These are phyloP conservation scores for Neogobius melanostomus DNA, from an alignment of 2,113 vertebrate genomes.

Conservation along the genomic window DNA sequence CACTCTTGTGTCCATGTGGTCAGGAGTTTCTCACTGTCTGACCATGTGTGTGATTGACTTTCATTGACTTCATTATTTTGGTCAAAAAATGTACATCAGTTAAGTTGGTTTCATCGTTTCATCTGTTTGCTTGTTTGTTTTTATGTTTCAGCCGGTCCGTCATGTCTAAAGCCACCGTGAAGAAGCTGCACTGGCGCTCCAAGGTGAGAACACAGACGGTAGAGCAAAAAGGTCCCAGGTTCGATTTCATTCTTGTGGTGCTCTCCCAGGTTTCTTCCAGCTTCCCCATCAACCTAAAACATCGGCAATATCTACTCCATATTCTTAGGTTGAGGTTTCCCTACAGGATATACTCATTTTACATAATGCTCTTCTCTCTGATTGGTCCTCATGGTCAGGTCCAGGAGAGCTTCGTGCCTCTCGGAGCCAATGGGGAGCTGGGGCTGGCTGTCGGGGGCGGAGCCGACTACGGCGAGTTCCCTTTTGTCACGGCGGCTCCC, in stretches of 20 bases:
- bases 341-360: background rate
- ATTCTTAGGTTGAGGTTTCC: no score
- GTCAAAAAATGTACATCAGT: no score
- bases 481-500: constrained; percentile 75
- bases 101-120: background rate
- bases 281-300: background rate
- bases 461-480: constrained; percentile 81
- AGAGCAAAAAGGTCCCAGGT: background rate
- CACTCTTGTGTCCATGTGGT: no score
- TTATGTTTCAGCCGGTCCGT: constrained; percentile 58
- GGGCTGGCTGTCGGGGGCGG: constrained; percentile 78
- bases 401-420: constrained; percentile 80
- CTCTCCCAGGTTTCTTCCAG: background rate
- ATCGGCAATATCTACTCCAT: background rate
- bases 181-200: constrained; percentile 81
- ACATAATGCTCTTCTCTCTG: background rate
- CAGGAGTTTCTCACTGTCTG: no score
- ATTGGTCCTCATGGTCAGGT: constrained; percentile 50
- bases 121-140: background rate
- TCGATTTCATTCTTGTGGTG: background rate
- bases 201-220: constrained; percentile 49
- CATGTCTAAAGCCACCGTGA: constrained; percentile 81
- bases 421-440: constrained; percentile 72
- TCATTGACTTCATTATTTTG: no score
- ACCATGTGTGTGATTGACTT: no score